A percentile compares a stretch with the other conserved stretches of the same genome.
These are phyloP conservation scores for Hippocampus comes DNA, from an alignment of 2,113 vertebrate species.

Conservation along the genomic window DNA sequence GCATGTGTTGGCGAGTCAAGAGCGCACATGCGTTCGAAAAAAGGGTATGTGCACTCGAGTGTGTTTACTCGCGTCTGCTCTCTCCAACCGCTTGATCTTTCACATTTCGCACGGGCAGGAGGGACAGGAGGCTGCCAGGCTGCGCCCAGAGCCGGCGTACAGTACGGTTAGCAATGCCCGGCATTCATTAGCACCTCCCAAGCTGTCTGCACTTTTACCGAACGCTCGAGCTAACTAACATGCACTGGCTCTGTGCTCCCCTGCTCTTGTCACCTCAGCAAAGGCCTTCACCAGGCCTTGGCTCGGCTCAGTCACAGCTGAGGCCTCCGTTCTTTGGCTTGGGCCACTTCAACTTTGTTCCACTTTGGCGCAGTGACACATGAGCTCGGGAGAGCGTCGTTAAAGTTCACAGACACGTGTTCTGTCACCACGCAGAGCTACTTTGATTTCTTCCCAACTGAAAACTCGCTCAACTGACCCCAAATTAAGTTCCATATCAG, in stretches of 20 bases:
- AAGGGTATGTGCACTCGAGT: conserved; percentile 26
- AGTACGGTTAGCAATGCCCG: conserved; percentile 73
- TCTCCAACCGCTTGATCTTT: conserved; percentile 78
- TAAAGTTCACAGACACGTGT: not conserved
- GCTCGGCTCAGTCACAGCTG: conserved; percentile 66
- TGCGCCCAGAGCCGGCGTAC: conserved; percentile 69
- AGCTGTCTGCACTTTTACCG: conserved; percentile 76
- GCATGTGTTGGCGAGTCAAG: conserved; percentile 19
- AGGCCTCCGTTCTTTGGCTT: conserved; percentile 66
- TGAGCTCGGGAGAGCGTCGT: not conserved
- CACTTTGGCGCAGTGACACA: conserved; percentile 29
- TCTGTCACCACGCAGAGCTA: not conserved
- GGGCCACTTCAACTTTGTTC: conserved; percentile 64
- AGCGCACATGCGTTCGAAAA: conserved; percentile 19
- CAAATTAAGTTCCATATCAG: no score
- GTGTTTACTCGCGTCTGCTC: conserved; percentile 74
- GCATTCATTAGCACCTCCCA: conserved; percentile 80
- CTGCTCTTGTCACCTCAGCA: conserved; percentile 67
- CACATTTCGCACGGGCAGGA: conserved; percentile 74
- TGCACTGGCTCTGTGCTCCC: conserved; percentile 66
- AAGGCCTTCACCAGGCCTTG: conserved; percentile 69
- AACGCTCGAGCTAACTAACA: conserved; percentile 69
- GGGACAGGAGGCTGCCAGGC: conserved; percentile 73
- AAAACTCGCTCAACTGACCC: not conserved
- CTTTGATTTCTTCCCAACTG: not conserved